Evolutionary conservation across 2,888 invertebrate species (phyloP), one percentile per base, ranked within the genome.

Genomic region (Melangyna quadrimaculata): DNA sequence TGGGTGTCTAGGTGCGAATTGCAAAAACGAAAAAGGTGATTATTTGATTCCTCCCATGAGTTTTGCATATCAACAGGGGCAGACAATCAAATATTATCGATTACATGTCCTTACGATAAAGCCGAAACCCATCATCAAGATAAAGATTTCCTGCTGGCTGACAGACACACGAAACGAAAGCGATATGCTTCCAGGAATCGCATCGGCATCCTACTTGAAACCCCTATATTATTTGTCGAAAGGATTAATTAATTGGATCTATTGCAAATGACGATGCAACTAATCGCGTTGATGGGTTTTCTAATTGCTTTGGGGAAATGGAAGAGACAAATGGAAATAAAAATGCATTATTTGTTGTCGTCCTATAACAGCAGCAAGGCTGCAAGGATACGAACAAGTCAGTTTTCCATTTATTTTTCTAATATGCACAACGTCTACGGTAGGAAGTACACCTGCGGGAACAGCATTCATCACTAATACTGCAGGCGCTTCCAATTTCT

Each of bases 251-350:
- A 84, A 75, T 79, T 84, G 74, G 67, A 80, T 32, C 48, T 48
- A 37, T 57, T 84, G 79, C 74, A 75, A 70, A 67, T 82, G 83
- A 67, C 79, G 74, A 71, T 79, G 65, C 83, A 75, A 79, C 79
- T 79, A 79, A 84, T 84, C 74, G 79, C 43, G 79, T 84, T 84
- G 83, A 74, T 83, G 74, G 57, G 67, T 74, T 79, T 75, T 71
- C 72, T 77, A 86, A 86, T 86, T 80, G 84, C 80, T 80, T 75
- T 57, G 72, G 80, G 80, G 77, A 73, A 80, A 86, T 79, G 55
- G 45, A 72, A 35, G 51, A 37, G 74, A 27, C 65, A 40, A 74
- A 59, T 27, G n/a, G 24, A 69, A 63, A 70, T 43, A 69, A 67
- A 71, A 67, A 53, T 79, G 57, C 61, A 40, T 75, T 70, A 40